phyloP scores from a whole-genome alignment of 2,113 vertebrate genomes.

The Megalops atlanticus region DNA sequence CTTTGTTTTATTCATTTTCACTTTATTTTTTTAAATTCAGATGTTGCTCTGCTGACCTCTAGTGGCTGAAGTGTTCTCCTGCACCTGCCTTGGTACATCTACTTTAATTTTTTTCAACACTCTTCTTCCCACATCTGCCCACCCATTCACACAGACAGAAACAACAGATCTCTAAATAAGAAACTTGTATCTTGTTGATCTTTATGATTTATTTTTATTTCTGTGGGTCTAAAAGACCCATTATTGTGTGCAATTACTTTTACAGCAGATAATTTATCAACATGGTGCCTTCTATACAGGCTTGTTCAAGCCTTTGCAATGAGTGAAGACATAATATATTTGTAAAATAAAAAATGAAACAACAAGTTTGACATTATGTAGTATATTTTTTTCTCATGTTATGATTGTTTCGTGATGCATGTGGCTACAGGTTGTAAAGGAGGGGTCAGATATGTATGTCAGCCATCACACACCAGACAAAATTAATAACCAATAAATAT shows the following conservation, averaged over 20 bases:
- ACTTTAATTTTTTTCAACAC: background rate
- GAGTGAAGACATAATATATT: constrained; percentile 15
- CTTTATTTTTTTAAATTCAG: background rate
- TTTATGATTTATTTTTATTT: constrained; percentile 26
- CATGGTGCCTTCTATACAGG: background rate
- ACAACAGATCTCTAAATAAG: background rate
- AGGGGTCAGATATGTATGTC: background rate
- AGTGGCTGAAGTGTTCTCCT: background rate
- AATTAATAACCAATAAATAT: background rate
- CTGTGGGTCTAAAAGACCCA: constrained; percentile 18
- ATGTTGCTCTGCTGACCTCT: constrained; percentile 17
- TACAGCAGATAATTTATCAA: background rate
- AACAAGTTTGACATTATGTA: background rate
- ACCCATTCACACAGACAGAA: background rate
- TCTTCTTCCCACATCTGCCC: background rate
- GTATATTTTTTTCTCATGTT: background rate
- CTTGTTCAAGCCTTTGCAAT: constrained; percentile 24
- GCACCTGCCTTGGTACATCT: background rate
- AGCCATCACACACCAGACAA: background rate
- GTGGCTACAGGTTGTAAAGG: background rate
- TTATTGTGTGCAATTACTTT: background rate
- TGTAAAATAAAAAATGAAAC: constrained; percentile 24
- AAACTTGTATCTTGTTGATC: no score
- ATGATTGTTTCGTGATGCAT: background rate
- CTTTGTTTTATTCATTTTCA: background rate